Conservation (phyloP, 92 coral and sea anemone species). For the Umimayanthus chanpuru region DNA sequence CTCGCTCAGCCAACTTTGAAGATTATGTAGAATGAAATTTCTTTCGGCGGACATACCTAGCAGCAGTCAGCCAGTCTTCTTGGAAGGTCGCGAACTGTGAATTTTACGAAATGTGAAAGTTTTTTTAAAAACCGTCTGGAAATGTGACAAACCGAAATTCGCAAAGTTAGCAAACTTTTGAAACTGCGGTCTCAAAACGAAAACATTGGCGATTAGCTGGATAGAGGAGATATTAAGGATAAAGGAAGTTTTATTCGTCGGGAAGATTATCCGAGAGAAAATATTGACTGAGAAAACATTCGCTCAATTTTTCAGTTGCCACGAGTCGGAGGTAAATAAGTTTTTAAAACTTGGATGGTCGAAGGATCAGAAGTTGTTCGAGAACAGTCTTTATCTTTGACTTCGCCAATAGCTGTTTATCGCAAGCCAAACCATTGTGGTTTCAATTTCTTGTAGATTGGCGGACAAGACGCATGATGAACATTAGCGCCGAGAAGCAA, state of each 20-base stretch:
- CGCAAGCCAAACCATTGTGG: background rate
- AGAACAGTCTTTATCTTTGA: background rate
- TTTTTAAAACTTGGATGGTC: constrained; percentile 1
- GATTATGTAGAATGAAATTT: constrained; percentile 5
- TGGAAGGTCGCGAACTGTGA: background rate
- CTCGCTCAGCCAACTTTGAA: background rate
- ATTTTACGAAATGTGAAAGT: constrained; percentile 22
- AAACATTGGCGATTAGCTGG: constrained; percentile 14
- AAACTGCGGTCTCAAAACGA: constrained; percentile 17
- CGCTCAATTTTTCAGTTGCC: constrained; percentile 44
- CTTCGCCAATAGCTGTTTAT: constrained; percentile 21
- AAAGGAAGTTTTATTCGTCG: constrained; percentile 37
- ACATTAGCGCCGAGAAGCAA: constrained; percentile 83
- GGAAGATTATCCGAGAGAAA: constrained; percentile 11
- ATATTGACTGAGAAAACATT: constrained; percentile 42
- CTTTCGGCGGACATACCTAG: too few species aligned
- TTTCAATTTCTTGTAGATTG: background rate
- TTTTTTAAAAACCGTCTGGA: background rate
- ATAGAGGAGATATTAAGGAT: background rate
- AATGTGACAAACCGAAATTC: background rate
- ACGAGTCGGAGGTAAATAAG: constrained; percentile 39
- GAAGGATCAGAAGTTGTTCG: constrained; percentile 23
- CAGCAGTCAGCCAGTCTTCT: background rate
- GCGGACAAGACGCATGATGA: constrained; percentile 58
- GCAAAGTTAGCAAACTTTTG: constrained; percentile 40